Base-by-base conservation (phyloP, 2,888 invertebrate genomes). In the Xanthorhoe designata region DNA sequence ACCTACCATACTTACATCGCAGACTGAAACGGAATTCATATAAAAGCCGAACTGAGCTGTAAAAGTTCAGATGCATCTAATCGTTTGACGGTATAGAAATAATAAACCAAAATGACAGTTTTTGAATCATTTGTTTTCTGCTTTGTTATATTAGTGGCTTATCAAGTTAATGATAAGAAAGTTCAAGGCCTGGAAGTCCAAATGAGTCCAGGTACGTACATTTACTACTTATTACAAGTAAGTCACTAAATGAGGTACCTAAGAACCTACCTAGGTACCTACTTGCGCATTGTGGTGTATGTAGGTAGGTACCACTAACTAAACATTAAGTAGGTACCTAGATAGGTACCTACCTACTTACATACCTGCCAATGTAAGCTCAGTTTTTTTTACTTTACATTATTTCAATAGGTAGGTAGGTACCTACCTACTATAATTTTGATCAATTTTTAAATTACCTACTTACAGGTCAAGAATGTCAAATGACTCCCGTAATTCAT, bases 401-500 rank as follows among this genome's bases (percentile, higher is more conserved):
- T 24, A 24, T 24, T 24, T n/a, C 1, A 24, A 24, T 24, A 24
- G n/a, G n/a, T 38, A 38, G 32, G 32, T 32, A 32, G 32, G 32
- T 7, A 32, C 32, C 5, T 7, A 32, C 32, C n/a, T n/a, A n/a
- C n/a, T n/a, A n/a, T n/a, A n/a, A n/a, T n/a, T n/a, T n/a, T n/a
- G n/a, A n/a, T 15, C 24, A 3, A 24, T 24, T 24, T 24, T 24
- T 51, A 24, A 4, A n/a, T 24, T 15, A 59, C 53, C 8, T 61
- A 32, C 64, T 78, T 78, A 38, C 75, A 94, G 93, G 91, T 10
- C 98, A 98, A 83, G 98, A 98, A 84, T 98, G 98, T 81, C 96
- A 97, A 87, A 96, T 98, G 78, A 98, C 98, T 2, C 98, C 98
- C 1, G 98, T 98, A 32, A 97, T 98, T 72, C 98, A 98, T 87